A percentile compares a stretch with the other conserved stretches of the same genome.
Evolutionary conservation across 2,888 invertebrate genomes (phyloP).

Genomic region (Dynastes maya): DNA sequence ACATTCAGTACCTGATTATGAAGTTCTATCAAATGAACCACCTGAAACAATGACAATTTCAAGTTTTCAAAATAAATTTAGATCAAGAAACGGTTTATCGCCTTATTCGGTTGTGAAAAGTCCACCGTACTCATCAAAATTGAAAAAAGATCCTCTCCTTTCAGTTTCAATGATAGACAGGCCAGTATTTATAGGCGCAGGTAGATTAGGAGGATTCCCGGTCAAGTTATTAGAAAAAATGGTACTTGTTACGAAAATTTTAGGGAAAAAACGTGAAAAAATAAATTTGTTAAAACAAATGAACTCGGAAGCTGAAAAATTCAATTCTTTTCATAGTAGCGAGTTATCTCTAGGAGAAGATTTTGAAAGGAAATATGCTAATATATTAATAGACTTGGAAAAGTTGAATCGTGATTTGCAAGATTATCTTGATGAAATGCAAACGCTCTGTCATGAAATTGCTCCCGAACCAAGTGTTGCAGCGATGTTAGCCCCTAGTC

Average conservation of each 20-base stretch:
- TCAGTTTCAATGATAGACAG: slow-evolving; percentile 70
- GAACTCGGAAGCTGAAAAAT: slow-evolving; percentile 93
- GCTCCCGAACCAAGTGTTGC: slow-evolving; percentile 90
- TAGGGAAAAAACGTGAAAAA: slow-evolving; percentile 86
- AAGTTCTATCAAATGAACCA: slow-evolving; percentile 94
- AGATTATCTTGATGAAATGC: slow-evolving; percentile 88
- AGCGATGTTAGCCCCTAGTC: slow-evolving; percentile 91
- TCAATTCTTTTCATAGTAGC: slow-evolving; percentile 84
- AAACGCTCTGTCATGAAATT: slow-evolving; percentile 87
- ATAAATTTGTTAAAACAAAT: slow-evolving; percentile 86
- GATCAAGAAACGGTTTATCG: slow-evolving; percentile 79
- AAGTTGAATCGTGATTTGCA: slow-evolving; percentile 92
- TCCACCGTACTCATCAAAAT: slow-evolving; percentile 66
- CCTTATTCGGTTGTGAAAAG: slow-evolving; percentile 72
- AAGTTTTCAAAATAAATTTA: slow-evolving; percentile 86
- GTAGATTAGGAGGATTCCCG: slow-evolving; percentile 87
- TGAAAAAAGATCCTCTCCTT: slow-evolving; percentile 82
- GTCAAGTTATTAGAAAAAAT: slow-evolving; percentile 88
- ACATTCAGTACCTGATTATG: slow-evolving; percentile 96
- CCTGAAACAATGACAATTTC: slow-evolving; percentile 92
- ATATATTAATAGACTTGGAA: slow-evolving; percentile 90
- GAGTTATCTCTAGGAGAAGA: slow-evolving; percentile 79
- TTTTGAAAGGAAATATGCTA: slow-evolving; percentile 93
- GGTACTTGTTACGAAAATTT: slow-evolving; percentile 89
- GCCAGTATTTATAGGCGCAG: slow-evolving; percentile 64